phyloP scores from a whole-genome alignment of 2,888 invertebrate genomes.

The Sympetrum striolatum region DNA sequence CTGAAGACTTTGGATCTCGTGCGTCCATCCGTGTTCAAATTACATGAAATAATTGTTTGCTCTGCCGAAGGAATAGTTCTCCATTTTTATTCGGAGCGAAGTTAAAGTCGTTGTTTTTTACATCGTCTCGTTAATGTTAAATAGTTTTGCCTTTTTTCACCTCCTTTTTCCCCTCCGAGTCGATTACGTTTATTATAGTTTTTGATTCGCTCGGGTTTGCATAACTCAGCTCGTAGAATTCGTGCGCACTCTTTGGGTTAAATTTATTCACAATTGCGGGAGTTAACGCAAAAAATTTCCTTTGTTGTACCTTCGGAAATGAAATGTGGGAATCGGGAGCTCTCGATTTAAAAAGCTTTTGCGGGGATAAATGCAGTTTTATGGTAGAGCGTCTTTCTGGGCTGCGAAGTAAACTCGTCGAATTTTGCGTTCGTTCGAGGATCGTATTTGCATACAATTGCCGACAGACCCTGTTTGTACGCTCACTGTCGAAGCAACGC shows the following conservation, averaged over 20 bases:
- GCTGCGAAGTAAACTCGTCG: not conserved
- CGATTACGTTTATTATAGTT: not conserved
- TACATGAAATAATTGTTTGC: not conserved
- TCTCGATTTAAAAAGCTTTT: not conserved
- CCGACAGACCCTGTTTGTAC: too few relatives aligned
- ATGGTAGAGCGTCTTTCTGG: not conserved
- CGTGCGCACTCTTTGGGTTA: not conserved
- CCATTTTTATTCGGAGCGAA: not conserved
- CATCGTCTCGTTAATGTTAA: not conserved
- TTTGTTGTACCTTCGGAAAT: not conserved
- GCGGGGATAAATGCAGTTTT: not conserved
- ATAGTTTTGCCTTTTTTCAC: not conserved
- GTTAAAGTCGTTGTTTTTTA: not conserved
- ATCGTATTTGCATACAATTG: not conserved
- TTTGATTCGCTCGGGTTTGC: not conserved
- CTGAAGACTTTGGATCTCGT: too few relatives aligned
- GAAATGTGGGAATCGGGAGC: not conserved
- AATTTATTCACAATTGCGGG: not conserved
- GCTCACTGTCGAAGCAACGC: too few relatives aligned
- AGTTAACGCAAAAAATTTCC: not conserved
- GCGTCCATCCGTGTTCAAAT: not conserved
- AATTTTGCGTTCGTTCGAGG: not conserved
- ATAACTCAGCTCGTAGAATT: not conserved
- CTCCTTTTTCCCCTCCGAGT: not conserved
- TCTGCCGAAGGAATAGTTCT: not conserved